Conservation (phyloP, 2,888 invertebrate genomes). For the Zele albiditarsus region DNA sequence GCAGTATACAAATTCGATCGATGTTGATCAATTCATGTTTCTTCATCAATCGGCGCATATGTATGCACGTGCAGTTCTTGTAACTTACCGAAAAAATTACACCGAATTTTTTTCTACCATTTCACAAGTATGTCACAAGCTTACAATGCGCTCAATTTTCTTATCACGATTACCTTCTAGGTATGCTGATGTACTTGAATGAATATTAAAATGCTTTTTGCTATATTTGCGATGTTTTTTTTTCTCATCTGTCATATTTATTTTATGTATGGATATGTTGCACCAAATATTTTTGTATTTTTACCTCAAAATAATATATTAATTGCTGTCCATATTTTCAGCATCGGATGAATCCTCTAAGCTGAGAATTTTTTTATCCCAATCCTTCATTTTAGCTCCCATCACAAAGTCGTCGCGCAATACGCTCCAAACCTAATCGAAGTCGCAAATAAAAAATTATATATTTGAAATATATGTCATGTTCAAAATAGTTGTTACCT, state of each 20-base stretch:
- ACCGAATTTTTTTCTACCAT: background rate
- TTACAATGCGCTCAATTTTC: slow-evolving; percentile 2
- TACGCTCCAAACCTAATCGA: slow-evolving; percentile 72
- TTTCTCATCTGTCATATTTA: slow-evolving; percentile 44
- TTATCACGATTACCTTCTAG: background rate
- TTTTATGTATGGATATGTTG: slow-evolving; percentile 30
- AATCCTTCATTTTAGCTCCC: slow-evolving; percentile 91
- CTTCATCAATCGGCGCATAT: background rate
- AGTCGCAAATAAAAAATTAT: background rate
- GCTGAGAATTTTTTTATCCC: slow-evolving; percentile 85
- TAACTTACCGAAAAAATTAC: background rate
- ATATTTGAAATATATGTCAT: background rate
- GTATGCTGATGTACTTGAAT: background rate
- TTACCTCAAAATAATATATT: background rate
- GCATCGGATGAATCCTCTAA: slow-evolving; percentile 65
- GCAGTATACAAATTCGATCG: background rate
- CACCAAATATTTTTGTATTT: slow-evolving; percentile 30
- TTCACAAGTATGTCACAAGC: slow-evolving; percentile 11
- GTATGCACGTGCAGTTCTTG: background rate
- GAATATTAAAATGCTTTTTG: slow-evolving; percentile 18
- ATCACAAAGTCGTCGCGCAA: slow-evolving; percentile 91
- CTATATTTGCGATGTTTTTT: slow-evolving; percentile 17
- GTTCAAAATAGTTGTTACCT: slow-evolving; percentile 51
- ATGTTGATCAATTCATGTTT: background rate
- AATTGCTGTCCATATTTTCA: slow-evolving; percentile 64